These are phyloP conservation scores for Patagioenas fasciata DNA, from an alignment of 2,113 vertebrate species.

Conservation along the genomic window DNA sequence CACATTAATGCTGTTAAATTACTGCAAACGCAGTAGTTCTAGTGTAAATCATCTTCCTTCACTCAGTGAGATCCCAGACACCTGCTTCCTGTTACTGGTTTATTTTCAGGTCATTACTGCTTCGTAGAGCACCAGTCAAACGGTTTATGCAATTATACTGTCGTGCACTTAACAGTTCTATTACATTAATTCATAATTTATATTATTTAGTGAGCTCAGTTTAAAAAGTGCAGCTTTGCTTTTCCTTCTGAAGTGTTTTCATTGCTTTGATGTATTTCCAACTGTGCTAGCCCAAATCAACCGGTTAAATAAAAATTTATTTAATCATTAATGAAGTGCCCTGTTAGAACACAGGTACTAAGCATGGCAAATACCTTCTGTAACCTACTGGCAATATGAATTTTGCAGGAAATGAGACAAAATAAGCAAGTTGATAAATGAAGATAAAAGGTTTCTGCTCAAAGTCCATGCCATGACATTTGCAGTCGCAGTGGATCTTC, in stretches of 20 bases:
- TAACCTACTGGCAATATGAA: background rate
- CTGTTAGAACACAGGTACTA: constrained; percentile 36
- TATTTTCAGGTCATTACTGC: constrained; percentile 86
- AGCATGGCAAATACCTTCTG: constrained; percentile 22
- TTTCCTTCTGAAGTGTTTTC: constrained; percentile 74
- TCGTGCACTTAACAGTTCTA: constrained; percentile 73
- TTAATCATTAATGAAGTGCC: constrained; percentile 69
- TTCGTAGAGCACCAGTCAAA: constrained; percentile 78
- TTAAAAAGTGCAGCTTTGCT: constrained; percentile 68
- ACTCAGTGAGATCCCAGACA: constrained; percentile 77
- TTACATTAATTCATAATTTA: constrained; percentile 85
- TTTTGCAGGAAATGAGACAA: constrained; percentile 7
- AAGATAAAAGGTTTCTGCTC: background rate
- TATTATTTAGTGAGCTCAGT: constrained; percentile 80
- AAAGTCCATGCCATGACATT: background rate
- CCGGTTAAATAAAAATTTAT: constrained; percentile 75
- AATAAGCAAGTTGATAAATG: background rate
- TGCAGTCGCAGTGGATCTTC: background rate
- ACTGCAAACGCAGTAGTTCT: constrained; percentile 74
- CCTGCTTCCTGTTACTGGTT: constrained; percentile 80
- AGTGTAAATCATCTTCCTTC: constrained; percentile 76
- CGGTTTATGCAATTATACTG: constrained; percentile 72
- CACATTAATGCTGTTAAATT: constrained; percentile 75
- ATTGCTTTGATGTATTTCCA: constrained; percentile 70
- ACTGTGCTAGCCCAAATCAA: constrained; percentile 72